Percentiles rank a stretch among this genome's conserved stretches.
Conservation (phyloP, 1,140 invertebrate genomes). For the Brachionus calyciflorus region DNA sequence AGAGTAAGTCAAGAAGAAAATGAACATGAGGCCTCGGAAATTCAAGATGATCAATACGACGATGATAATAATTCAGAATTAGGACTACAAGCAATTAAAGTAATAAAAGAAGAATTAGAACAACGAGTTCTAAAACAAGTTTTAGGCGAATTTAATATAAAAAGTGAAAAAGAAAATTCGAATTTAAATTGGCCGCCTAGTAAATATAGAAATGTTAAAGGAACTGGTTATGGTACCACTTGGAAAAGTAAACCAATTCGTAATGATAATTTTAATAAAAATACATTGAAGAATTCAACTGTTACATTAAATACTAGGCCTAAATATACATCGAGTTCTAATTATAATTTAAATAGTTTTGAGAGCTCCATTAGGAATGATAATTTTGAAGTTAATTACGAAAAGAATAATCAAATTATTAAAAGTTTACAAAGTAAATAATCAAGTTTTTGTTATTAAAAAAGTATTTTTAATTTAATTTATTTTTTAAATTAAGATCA, state of each 20-base stretch:
- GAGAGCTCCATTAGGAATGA: background rate
- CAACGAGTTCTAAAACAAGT: background rate
- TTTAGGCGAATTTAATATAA: background rate
- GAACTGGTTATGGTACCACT: slow-evolving; percentile 10
- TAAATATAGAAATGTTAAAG: slow-evolving; percentile 29
- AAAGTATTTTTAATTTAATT: background rate
- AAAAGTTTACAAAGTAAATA: slow-evolving; percentile 36
- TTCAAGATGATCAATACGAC: background rate
- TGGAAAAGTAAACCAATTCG: background rate
- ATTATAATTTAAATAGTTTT: background rate
- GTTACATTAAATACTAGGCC: too few relatives aligned
- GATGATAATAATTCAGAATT: background rate
- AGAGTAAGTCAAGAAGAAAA: background rate
- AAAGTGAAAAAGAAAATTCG: background rate
- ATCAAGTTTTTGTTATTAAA: too few relatives aligned
- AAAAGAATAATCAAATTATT: slow-evolving; percentile 24
- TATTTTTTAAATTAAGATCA: background rate
- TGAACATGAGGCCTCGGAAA: background rate
- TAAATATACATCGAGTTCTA: background rate
- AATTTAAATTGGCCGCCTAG: background rate
- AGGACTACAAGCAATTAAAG: background rate
- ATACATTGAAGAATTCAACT: background rate
- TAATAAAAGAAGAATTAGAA: slow-evolving; percentile 17
- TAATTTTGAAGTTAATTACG: background rate
- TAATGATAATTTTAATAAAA: background rate